A percentile compares a stretch with the other conserved stretches of the same genome.
Evolutionary conservation across 2,113 vertebrate genomes (phyloP).

Genomic region (Triplophysa tibetana): DNA sequence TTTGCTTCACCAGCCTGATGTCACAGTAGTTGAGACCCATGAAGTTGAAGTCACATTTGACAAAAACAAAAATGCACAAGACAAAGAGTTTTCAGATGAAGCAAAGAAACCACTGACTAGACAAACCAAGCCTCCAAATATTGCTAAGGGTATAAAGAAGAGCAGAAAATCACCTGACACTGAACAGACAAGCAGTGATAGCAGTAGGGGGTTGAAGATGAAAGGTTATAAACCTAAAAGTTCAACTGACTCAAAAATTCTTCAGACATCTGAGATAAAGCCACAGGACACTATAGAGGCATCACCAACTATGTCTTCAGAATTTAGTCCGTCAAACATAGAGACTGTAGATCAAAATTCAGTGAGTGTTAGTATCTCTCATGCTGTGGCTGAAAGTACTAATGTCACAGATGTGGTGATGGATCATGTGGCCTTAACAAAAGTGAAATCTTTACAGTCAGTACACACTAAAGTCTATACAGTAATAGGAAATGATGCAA

Average conservation of each 20-base stretch:
- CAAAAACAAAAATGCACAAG: background rate
- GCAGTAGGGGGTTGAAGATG: background rate
- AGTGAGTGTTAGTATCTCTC: too few relatives aligned
- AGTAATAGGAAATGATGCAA: background rate
- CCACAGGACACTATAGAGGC: background rate
- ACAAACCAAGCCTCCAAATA: background rate
- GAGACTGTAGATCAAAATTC: too few relatives aligned
- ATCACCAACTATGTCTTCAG: too few relatives aligned
- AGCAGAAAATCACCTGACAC: background rate
- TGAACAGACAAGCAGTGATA: background rate
- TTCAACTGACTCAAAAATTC: background rate
- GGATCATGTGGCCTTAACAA: background rate
- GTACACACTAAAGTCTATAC: background rate
- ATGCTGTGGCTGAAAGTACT: too few relatives aligned
- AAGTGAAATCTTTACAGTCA: too few relatives aligned
- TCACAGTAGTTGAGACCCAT: background rate
- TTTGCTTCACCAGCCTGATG: background rate
- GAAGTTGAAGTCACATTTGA: background rate
- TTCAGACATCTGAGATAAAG: background rate
- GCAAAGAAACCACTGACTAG: too few relatives aligned
- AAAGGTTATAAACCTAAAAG: background rate
- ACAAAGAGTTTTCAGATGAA: background rate
- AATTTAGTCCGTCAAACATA: background rate
- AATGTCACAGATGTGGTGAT: too few relatives aligned
- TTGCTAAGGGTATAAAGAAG: background rate